Base-by-base conservation (phyloP, 2,888 invertebrate species). In the Zele albiditarsus region DNA sequence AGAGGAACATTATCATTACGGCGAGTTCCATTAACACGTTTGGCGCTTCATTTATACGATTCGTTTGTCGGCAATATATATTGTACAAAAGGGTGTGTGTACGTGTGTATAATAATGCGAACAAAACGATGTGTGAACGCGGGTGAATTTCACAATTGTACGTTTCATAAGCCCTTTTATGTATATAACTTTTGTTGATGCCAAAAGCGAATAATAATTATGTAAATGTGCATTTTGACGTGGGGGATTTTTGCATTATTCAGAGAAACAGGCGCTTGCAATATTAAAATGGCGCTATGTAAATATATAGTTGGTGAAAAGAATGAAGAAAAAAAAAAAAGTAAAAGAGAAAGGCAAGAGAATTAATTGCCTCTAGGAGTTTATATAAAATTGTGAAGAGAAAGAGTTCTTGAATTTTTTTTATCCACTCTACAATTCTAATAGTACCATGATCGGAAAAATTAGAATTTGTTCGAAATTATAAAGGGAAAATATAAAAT, bases 21-120 rank as follows among this genome's bases (percentile, higher is more conserved):
- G 31, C 31, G 57, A 20, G 57, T 69, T 57, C 68, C 57, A 69
- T 69, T 69, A 69, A 69, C 28, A 57, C 33, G 57, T 49, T 53
- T 38, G 38, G 20, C 20, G 49, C 68, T 69, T 57, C 57, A 69
- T 69, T 69, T 69, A 31, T 49, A 69, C 57, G 31, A 49, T 53
- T 31, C 57, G 33, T 69, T 49, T 53, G 68, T 49, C 28, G 63
- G n/a, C n/a, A 58, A 27, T 25, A 58, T 49, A 49, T 58, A 23
- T 23, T 58, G 5, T 1, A 58, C 46, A 25, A 58, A 20, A 20
- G 8, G 25, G 25, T 58, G 25, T n/a, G 5, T n/a, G 46, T 46
- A 46, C 4, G 46, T 23, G 57, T 58, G 57, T 58, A 23, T 58
- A 20, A 46, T 46, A n/a, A n/a, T n/a, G n/a, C n/a, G 46, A 46